Conservation (phyloP, 2,113 vertebrate species). For the Gadus chalcogrammus region DNA sequence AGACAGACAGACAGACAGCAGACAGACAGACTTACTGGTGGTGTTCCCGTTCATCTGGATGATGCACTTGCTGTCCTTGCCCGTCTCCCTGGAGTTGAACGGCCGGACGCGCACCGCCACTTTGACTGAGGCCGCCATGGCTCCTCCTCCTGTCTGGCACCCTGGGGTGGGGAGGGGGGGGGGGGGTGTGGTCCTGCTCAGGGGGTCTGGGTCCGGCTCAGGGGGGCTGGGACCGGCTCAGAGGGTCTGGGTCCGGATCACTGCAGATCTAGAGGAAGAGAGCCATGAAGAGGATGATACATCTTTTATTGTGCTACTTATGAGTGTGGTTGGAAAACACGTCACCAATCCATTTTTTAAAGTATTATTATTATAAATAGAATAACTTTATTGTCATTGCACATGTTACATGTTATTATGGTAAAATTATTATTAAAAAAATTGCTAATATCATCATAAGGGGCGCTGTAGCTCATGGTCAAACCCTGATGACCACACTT, state of each 20-base stretch:
- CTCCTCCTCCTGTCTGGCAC: constrained; percentile 46
- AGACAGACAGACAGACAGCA: too few relatives aligned
- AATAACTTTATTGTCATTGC: too few relatives aligned
- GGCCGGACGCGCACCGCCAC: constrained; percentile 97
- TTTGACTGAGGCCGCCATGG: constrained; percentile 95
- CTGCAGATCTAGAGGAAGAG: constrained; percentile 26
- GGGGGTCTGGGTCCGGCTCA: too few relatives aligned
- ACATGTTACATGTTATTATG: too few relatives aligned
- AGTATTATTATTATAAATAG: too few relatives aligned
- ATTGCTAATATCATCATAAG: too few relatives aligned
- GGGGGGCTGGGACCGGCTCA: too few relatives aligned
- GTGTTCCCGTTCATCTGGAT: constrained; percentile 98
- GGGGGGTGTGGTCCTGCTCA: background rate
- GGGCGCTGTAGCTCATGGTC: too few relatives aligned
- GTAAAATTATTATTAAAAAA: too few relatives aligned
- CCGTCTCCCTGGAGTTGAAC: constrained; percentile 94
- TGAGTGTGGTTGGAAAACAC: background rate
- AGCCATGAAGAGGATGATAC: constrained; percentile 5
- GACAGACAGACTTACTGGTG: constrained; percentile 84
- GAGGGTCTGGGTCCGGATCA: constrained; percentile 8
- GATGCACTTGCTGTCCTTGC: constrained; percentile 94
- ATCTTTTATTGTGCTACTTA: background rate
- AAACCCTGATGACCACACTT: too few relatives aligned
- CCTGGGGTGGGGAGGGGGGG: constrained; percentile 18
- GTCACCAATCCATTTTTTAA: background rate